Base-by-base conservation (phyloP, 2,113 vertebrate genomes). In the Barbus barbus region DNA sequence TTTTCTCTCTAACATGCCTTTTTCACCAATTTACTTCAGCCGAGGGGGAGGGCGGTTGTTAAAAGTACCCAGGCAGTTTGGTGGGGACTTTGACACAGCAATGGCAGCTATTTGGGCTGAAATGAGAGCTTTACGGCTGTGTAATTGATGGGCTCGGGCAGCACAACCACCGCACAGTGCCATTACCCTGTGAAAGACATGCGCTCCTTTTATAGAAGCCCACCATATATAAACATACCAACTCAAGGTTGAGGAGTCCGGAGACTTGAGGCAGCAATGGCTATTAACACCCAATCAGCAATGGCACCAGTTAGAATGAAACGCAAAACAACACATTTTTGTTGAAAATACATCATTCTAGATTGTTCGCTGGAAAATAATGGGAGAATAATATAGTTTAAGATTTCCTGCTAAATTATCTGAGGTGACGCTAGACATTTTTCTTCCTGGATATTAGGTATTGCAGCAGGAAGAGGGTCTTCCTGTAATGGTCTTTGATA, bases 241-340 rank as follows among this genome's bases (percentile, higher is more conserved):
- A 94, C 65, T 91, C 92, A 84, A 87, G 94, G 93, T 94, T 92
- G 94, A 87, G 91, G 94, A 92, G 91, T 88, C 92, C 87, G 91
- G 94, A 92, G 91, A 88, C 92, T 95, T 93, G 91, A 94, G 92
- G 92, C 92, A 92, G 87, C 89, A 90, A 91, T 82, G 87, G 89
- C 63, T 74, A 82, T 82, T 65, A 87, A 74, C 75, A 83, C 76
- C 58, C 75, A 83, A 79, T 82, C 51, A 76, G 28, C 14, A 76
- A 28, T 24, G 41, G 46, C 76, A 77, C 1, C 18, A 36, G 48
- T 48, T 46, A 51, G 28, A 58, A 53, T 76, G 38, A 83, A 72
- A 28, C 26, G 24, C 24, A 72, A 63, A 67, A 75, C 81, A 51
- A 24, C 69, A 75, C 33, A 74, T n/a, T 60, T 61, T 60, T 22